Evolutionary conservation across 2,888 invertebrate genomes (phyloP), one percentile per base, ranked within the genome.

Genomic region (Lepidocyrtoides sp.): DNA sequence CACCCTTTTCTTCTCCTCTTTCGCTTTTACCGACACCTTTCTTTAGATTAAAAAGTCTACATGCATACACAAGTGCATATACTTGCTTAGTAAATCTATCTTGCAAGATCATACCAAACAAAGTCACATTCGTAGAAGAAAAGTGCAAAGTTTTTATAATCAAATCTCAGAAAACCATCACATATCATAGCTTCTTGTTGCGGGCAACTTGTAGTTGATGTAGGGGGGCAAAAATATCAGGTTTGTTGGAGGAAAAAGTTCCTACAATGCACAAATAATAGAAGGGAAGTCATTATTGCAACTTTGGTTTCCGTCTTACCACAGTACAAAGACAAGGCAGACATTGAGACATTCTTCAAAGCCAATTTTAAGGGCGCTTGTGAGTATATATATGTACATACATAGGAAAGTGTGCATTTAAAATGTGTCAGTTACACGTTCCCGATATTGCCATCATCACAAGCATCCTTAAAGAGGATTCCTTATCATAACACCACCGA

Each of bases 101-200:
- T 69, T 36, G 14, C 69, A 41, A 63, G 87, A n/a, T 79, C 77
- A 75, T 79, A 81, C 44, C 32, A 81, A 69, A 66, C 75, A n/a
- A n/a, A n/a, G n/a, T n/a, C 57, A 75, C 72, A 60, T 75, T 77
- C 72, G 51, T 36, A 36, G 3, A 32, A 44, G 51, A 85, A 83
- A 87, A n/a, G n/a, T 32, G 72, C 60, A 89, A 89, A 89, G 60
- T 89, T 88, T 89, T 60, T 60, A 75, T 89, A 89, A 89, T 89
- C 89, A 89, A 89, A 89, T 89, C 89, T 83, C 60, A 29, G 20
- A 23, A 48, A 63, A 66, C 36, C 4, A 44, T 60, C 54, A 51
- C 26, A 32, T n/a, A 89, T 83, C 32, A 32, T 60, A 41, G 12
- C 26, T 63, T 82, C 41, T 83, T 54, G 51, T 17, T 83, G 26